Percentiles rank a stretch among this genome's conserved stretches.
Evolutionary conservation across 2,797 vertebrate species (phyloP).

Genomic region (Rallus crepitans): DNA sequence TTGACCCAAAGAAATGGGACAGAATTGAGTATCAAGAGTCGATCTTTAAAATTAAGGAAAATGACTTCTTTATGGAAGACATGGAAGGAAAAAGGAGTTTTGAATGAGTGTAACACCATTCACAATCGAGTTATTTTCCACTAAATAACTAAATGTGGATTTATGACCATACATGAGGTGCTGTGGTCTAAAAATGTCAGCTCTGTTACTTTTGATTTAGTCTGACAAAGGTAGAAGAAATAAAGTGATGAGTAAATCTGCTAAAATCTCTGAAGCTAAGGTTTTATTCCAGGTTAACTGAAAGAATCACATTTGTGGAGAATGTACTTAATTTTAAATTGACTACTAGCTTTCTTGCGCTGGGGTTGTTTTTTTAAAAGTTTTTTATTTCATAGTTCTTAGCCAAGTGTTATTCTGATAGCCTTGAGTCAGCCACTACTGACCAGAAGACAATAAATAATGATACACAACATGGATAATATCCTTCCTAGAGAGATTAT

Average conservation of each 20-base stretch:
- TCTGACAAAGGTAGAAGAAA: not conserved
- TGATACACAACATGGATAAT: slow-evolving; percentile 23
- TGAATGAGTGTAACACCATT: not conserved
- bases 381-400: not conserved
- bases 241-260: not conserved
- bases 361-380: not conserved
- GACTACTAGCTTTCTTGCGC: not conserved
- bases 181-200: not conserved
- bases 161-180: not conserved
- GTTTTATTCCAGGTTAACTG: slow-evolving; percentile 9
- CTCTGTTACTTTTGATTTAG: slow-evolving; percentile 2
- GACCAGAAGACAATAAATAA: slow-evolving; percentile 36
- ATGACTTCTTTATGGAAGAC: not conserved
- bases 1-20: not conserved
- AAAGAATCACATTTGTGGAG: not conserved
- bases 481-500: slow-evolving; percentile 17
- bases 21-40: not conserved
- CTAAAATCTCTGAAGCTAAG: not conserved
- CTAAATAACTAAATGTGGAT: not conserved
- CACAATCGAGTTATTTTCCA: not conserved
- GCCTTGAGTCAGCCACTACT: slow-evolving; percentile 15
- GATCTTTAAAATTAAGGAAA: not conserved
- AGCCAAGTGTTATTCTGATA: not conserved
- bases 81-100: not conserved
- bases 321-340: not conserved